phyloP scores from a whole-genome alignment of 2,888 invertebrate genomes.

The Sesia bembeciformis region DNA sequence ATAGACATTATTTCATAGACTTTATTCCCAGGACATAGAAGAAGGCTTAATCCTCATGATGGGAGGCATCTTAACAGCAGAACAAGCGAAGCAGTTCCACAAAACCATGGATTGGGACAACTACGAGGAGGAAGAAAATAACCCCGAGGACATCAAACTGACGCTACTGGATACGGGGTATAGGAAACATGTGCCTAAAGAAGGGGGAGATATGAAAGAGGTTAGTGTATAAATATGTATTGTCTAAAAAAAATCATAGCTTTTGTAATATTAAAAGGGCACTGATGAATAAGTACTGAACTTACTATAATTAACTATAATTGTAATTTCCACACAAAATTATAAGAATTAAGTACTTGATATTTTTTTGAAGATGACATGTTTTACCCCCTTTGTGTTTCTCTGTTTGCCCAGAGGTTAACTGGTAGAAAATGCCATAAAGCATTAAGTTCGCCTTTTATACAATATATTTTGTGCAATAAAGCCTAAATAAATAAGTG shows the following conservation, averaged over 20 bases:
- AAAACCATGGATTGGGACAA: conserved; percentile 69
- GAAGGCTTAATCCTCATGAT: conserved; percentile 77
- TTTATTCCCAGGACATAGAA: conserved; percentile 56
- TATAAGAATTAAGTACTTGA: no score
- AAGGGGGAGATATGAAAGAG: conserved; percentile 31
- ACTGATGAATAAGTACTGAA: no score
- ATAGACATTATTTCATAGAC: neutral
- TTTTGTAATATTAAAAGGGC: neutral
- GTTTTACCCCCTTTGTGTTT: no score
- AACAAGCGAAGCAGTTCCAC: conserved; percentile 62
- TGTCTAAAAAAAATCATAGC: no score
- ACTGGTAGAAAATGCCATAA: no score
- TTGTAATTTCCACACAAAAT: no score
- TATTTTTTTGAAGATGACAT: no score
- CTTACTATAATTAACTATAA: no score
- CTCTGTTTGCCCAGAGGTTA: no score
- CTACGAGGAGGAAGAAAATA: conserved; percentile 47
- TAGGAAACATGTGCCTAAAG: conserved; percentile 16
- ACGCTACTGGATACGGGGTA: conserved; percentile 34
- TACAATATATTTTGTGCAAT: no score
- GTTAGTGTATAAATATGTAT: conserved; percentile 13
- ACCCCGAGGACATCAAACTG: conserved; percentile 57
- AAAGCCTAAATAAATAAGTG: no score
- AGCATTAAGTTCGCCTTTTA: no score
- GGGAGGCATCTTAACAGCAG: conserved; percentile 73